Percentiles rank a stretch among this genome's conserved stretches.
Evolutionary conservation across 2,113 vertebrate genomes (phyloP).

Genomic region (Acanthochromis polyacanthus): DNA sequence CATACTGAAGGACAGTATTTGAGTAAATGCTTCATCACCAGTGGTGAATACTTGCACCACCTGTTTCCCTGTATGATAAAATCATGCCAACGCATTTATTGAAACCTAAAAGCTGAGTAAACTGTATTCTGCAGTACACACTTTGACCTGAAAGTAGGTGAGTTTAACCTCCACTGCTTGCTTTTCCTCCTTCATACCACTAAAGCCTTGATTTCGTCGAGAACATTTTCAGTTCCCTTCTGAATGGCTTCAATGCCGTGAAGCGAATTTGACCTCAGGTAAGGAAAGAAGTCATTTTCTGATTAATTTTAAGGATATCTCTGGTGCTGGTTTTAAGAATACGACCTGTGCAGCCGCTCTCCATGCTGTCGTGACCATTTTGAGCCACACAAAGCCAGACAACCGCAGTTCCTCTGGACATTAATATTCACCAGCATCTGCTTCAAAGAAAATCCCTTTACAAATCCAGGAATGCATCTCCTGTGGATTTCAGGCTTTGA

Average conservation of each 20-base stretch:
- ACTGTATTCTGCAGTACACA: not conserved
- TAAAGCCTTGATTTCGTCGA: not conserved
- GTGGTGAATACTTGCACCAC: no score
- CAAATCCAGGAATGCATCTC: constrained; percentile 80
- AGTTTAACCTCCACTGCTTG: not conserved
- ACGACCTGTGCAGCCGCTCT: constrained; percentile 37
- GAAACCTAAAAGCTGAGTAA: not conserved
- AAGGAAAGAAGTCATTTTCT: constrained; percentile 4
- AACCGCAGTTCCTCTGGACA: constrained; percentile 62
- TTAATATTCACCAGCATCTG: constrained; percentile 81
- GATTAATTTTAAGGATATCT: constrained; percentile 25
- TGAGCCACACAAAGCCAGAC: constrained; percentile 58
- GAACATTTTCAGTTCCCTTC: not conserved
- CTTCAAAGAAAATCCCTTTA: constrained; percentile 79
- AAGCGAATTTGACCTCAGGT: constrained; percentile 7
- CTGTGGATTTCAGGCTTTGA: constrained; percentile 76
- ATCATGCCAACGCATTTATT: no score
- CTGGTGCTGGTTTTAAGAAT: constrained; percentile 25
- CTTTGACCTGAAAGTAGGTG: not conserved
- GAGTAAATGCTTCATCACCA: no score
- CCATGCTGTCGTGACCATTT: constrained; percentile 53
- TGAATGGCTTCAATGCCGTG: constrained; percentile 8
- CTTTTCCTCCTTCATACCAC: no score
- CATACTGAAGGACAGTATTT: no score
- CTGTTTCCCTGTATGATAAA: no score